Base-by-base conservation (phyloP, 2,888 invertebrate genomes). In the Anagyrus pseudococci region DNA sequence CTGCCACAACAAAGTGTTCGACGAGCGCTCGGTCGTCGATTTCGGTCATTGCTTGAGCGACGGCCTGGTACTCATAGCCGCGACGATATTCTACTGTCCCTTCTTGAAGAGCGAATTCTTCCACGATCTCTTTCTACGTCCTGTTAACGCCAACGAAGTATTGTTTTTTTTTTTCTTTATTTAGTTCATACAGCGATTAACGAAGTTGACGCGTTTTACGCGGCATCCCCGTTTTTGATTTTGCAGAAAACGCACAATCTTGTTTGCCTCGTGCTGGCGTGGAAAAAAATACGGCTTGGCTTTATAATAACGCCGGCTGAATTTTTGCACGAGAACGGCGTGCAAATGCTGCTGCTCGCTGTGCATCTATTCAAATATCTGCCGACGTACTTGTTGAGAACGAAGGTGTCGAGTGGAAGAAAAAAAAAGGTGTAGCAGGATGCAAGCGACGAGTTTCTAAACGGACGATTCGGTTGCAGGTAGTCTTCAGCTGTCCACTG, bases 331-430 rank as follows among this genome's bases (percentile, higher is more conserved):
- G 85, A 86, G 0, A 86, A 85, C 75, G 81, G 81, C 65, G 75
- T 88, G 43, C 84, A 86, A 68, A 86, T 87, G 84, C 62, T 87
- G 17, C 85, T 88, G 79, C 75, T 88, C 48, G 82, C 85, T 0
- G 77, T 82, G 29, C 84, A 85, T 75, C 77, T 89, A 22, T 87
- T 85, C 70, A 81, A 84, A 6, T 80, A 82, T 6, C 74, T 88
- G 37, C 87, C 87, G 2, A 83, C 83, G 75, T 85, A 74, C n/a
- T 53, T 67, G 33, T n/a, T n/a, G n/a, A n/a, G n/a, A n/a, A n/a
- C n/a, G n/a, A n/a, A n/a, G n/a, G n/a, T n/a, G n/a, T n/a, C n/a
- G n/a, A n/a, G n/a, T n/a, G n/a, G n/a, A n/a, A n/a, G n/a, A n/a
- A n/a, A n/a, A n/a, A n/a, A n/a, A n/a, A n/a, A n/a, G n/a, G n/a